These are phyloP conservation scores for Clarias fuscus DNA, from an alignment of 2,797 vertebrate species.

Conservation along the genomic window DNA sequence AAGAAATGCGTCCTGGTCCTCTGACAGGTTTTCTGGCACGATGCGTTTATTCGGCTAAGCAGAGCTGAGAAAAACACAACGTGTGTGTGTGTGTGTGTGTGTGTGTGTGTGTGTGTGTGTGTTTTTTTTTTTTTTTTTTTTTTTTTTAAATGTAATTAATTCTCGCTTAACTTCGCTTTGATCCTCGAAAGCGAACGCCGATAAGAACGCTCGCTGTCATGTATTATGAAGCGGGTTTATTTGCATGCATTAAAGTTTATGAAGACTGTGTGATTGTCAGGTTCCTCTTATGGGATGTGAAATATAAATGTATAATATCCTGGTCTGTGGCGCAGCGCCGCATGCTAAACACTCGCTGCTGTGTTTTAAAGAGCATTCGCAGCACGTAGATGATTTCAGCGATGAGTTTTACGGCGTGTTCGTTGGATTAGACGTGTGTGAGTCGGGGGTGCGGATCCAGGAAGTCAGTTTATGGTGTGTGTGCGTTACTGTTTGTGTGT, in stretches of 20 bases:
- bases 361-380: not conserved
- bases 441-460: not conserved
- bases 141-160: not conserved
- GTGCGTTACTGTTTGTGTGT: not conserved
- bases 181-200: not conserved
- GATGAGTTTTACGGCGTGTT: not conserved
- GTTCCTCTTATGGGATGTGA: not conserved
- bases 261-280: not conserved
- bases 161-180: not conserved
- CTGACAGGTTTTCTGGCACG: not conserved
- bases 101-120: too few relatives aligned
- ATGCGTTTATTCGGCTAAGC: not conserved
- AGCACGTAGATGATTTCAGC: not conserved
- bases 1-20: too few relatives aligned
- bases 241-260: slow-evolving; percentile 16
- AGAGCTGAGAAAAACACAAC: not conserved
- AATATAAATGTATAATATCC: slow-evolving; percentile 1
- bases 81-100: not conserved
- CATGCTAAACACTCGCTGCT: not conserved
- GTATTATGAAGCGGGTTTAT: not conserved
- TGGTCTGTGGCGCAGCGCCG: not conserved
- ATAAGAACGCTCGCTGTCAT: not conserved
- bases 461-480: not conserved
- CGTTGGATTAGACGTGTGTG: not conserved
- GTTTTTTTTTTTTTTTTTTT: not conserved